Evolutionary conservation across 2,113 vertebrate species (phyloP).

Genomic region (Hypanus sabinus): DNA sequence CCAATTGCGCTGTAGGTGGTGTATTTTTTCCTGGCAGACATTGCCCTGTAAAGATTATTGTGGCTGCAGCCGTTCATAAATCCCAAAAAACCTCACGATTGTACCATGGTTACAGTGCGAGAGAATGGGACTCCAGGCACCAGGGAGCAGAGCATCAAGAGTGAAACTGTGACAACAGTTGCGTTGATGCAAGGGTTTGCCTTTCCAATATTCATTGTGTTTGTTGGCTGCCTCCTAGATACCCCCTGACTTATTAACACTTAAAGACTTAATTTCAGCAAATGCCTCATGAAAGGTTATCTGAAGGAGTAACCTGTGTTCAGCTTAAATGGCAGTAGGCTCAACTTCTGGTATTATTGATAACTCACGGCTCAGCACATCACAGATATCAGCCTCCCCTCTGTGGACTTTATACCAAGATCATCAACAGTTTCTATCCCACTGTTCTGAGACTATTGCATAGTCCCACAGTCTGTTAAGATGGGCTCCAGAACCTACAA

Average conservation of each 20-base stretch:
- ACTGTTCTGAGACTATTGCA: too few species aligned
- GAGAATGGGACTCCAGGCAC: neutral
- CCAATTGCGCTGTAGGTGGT: neutral
- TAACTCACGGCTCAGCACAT: too few species aligned
- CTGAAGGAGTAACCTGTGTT: neutral
- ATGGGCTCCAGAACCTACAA: too few species aligned
- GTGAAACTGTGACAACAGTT: neutral
- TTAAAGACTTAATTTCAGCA: neutral
- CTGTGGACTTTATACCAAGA: too few species aligned
- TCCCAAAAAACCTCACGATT: neutral
- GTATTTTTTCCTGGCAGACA: neutral
- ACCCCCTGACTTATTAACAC: neutral
- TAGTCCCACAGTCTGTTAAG: too few species aligned
- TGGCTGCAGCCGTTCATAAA: neutral
- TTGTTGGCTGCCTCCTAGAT: neutral
- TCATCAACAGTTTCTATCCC: too few species aligned
- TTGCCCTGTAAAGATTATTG: neutral
- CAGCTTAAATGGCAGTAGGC: neutral
- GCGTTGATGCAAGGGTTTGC: neutral
- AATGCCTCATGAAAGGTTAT: neutral
- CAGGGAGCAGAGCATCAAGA: neutral
- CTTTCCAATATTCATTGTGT: neutral
- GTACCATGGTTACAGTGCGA: neutral
- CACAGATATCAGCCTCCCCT: too few species aligned
- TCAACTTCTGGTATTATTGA: neutral